Evolutionary conservation across 2,888 invertebrate genomes (phyloP), one percentile per base, ranked within the genome.

Genomic region (Antitype chi): DNA sequence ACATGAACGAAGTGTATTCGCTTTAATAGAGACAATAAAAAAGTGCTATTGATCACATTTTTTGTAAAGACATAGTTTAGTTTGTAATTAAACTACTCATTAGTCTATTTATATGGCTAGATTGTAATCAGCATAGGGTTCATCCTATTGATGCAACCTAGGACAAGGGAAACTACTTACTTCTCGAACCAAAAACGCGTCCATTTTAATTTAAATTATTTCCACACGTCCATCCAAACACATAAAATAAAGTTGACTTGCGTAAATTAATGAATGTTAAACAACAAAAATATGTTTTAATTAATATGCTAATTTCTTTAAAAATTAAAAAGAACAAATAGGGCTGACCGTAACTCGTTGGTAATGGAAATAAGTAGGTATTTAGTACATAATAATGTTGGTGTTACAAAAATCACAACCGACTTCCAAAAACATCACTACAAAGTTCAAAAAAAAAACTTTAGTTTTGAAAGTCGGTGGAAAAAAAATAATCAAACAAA

Each of bases 181-280:
- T 76, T 80, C 70, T 63, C 70, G 55, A n/a, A 82, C 8, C 68
- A 80, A 76, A 80, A 32, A 32, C 5, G 62, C 9, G 4, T 53
- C 82, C 82, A 80, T 82, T 8, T 70, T 70, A 43, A 28, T 66
- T 59, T 63, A n/a, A 62, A 70, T 47, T 25, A 57, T 6, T 17
- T 20, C 7, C 0, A 82, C 82, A 75, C 82, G 62, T 15, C 82
- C 82, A 5, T 32, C 20, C 52, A 11, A 55, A 67, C 43, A 57
- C 64, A 64, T 8, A 7, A 55, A 47, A 76, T 47, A 62, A 82
- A 52, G 15, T 25, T 20, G 32, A 82, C 76, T 77, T 47, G 0
- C 9, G 23, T 28, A 28, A 20, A 60, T 38, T 1, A 60, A 70
- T 60, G n/a, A 49, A 66, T 25, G 20, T 15, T 4, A 28, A 17